These are phyloP conservation scores for Pagrus major DNA, from an alignment of 2,113 vertebrate species.

Conservation along the genomic window DNA sequence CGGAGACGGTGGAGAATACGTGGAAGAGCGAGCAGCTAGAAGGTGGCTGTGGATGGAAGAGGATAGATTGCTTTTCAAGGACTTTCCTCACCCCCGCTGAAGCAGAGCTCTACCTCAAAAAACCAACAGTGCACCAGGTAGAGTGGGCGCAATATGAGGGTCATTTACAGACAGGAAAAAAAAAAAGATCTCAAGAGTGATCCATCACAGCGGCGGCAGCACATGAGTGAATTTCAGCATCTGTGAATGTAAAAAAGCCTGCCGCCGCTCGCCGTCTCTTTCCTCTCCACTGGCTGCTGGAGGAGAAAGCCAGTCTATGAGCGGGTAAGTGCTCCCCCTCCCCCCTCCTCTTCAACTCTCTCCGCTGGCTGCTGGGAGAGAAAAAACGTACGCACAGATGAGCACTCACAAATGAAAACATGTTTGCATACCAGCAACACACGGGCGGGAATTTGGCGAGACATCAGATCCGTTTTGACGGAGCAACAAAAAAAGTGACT, in stretches of 20 bases:
- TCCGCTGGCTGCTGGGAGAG: slow-evolving; percentile 12
- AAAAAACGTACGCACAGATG: slow-evolving; percentile 35
- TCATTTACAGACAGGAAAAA: slow-evolving; percentile 41
- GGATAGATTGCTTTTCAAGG: slow-evolving; percentile 72
- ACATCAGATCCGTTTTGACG: slow-evolving; percentile 10
- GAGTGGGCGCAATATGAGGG: slow-evolving; percentile 47
- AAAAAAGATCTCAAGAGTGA: slow-evolving; percentile 35
- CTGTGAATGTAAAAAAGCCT: slow-evolving; percentile 41
- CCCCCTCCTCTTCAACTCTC: slow-evolving; percentile 15
- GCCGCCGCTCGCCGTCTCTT: not conserved
- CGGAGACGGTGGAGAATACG: slow-evolving; percentile 59
- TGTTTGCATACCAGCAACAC: slow-evolving; percentile 48
- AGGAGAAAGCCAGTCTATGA: slow-evolving; percentile 42
- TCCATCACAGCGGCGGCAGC: slow-evolving; percentile 52
- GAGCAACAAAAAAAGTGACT: not conserved
- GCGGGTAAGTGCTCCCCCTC: slow-evolving; percentile 10
- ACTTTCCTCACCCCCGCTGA: slow-evolving; percentile 39
- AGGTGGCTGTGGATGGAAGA: slow-evolving; percentile 46
- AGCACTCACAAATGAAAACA: slow-evolving; percentile 53
- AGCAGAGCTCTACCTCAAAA: slow-evolving; percentile 32
- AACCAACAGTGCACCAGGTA: slow-evolving; percentile 42
- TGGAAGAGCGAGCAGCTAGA: slow-evolving; percentile 43
- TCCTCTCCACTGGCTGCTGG: slow-evolving; percentile 15
- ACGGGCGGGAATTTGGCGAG: slow-evolving; percentile 8
- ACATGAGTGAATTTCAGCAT: slow-evolving; percentile 32